These are phyloP conservation scores for Microplitis demolitor DNA, from an alignment of 1,140 invertebrate species.

Conservation along the genomic window DNA sequence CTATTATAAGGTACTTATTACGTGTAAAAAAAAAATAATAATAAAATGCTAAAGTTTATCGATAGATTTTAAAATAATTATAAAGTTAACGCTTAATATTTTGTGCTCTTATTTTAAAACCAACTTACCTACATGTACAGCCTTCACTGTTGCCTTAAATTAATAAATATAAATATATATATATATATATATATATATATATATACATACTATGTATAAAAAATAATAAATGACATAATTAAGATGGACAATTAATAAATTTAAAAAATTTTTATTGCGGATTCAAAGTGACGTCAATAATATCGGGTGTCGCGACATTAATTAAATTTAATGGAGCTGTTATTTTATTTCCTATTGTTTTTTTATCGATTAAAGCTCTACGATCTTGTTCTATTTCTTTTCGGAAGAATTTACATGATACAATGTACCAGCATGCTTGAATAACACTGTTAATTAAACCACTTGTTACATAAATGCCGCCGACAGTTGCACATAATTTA, in stretches of 20 bases:
- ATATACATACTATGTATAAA: neutral
- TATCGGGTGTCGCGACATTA: slow-evolving; percentile 35
- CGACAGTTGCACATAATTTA: slow-evolving; percentile 85
- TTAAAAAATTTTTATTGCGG: slow-evolving; percentile 34
- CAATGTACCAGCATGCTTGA: slow-evolving; percentile 51
- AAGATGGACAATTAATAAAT: neutral
- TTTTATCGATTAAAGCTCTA: neutral
- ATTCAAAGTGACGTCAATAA: slow-evolving; percentile 41
- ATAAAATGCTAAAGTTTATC: neutral
- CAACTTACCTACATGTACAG: slow-evolving; percentile 4
- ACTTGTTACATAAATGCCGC: slow-evolving; percentile 88
- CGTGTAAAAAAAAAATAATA: neutral
- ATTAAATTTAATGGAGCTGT: slow-evolving; percentile 40
- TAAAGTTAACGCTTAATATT: neutral
- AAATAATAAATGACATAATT: neutral
- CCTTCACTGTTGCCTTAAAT: slow-evolving; percentile 9
- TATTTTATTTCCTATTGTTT: slow-evolving; percentile 11
- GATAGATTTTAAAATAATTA: neutral
- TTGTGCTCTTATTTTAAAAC: neutral
- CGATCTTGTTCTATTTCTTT: slow-evolving; percentile 21
- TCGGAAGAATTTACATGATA: slow-evolving; percentile 48
- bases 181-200: neutral
- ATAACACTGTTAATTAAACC: slow-evolving; percentile 60
- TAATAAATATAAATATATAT: neutral
- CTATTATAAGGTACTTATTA: slow-evolving; percentile 4